phyloP scores from a whole-genome alignment of 1,140 invertebrate genomes.

The Eueides isabella region DNA sequence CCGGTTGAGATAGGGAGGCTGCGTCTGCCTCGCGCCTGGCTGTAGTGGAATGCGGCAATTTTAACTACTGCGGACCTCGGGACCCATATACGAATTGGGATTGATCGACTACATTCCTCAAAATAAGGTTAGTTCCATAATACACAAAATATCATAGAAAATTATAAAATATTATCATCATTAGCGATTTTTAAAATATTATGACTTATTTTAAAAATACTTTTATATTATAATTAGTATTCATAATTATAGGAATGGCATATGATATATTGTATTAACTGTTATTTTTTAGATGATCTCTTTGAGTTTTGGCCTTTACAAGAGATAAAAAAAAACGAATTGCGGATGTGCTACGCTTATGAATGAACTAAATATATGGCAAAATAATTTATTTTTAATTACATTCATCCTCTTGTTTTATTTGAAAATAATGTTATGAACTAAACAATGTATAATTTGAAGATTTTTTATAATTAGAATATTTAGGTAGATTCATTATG shows the following conservation, averaged over 20 bases:
- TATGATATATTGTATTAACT: background rate
- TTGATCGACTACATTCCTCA: conserved; percentile 51
- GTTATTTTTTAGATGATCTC: background rate
- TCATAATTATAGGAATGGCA: background rate
- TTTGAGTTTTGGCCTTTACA: background rate
- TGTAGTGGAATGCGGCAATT: conserved; percentile 80
- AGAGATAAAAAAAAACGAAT: background rate
- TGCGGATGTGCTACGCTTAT: background rate
- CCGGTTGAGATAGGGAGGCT: conserved; percentile 77
- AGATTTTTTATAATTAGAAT: no score
- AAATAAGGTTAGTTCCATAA: conserved; percentile 56
- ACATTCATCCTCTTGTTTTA: background rate
- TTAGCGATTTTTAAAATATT: background rate
- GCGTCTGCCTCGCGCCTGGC: conserved; percentile 73
- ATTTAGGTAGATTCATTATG: no score
- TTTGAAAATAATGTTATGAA: background rate
- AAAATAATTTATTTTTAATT: background rate
- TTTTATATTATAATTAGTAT: background rate
- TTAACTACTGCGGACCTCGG: conserved; percentile 78
- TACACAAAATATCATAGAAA: background rate
- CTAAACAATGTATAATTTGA: background rate
- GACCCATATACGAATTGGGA: conserved; percentile 69
- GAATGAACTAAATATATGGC: background rate
- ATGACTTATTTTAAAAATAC: background rate
- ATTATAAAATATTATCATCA: no score